Evolutionary conservation across 2,113 vertebrate genomes (phyloP).

Genomic region (Poeciliopsis occidentalis): DNA sequence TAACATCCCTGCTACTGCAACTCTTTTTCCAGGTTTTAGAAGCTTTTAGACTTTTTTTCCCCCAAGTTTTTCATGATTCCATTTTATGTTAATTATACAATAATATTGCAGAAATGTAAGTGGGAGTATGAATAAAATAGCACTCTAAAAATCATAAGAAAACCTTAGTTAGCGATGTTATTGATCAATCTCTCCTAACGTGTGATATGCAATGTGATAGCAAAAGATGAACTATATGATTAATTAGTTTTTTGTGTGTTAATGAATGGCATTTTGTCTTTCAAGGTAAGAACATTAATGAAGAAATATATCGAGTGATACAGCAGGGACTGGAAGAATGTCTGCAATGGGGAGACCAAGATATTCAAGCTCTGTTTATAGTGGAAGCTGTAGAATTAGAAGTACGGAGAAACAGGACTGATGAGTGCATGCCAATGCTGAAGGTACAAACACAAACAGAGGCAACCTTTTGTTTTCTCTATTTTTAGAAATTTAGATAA

Average conservation of each 20-base stretch:
- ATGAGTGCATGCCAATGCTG: slow-evolving; percentile 77
- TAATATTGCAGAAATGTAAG: background rate
- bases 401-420: slow-evolving; percentile 79
- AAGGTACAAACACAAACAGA: slow-evolving; percentile 76
- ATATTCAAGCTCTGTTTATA: slow-evolving; percentile 85
- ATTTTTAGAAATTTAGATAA: background rate
- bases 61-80: background rate
- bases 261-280: slow-evolving; percentile 4
- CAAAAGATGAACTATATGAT: background rate
- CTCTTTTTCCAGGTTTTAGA: slow-evolving; percentile 65
- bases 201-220: background rate
- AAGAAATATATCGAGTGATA: slow-evolving; percentile 78
- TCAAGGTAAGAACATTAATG: slow-evolving; percentile 72
- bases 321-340: slow-evolving; percentile 84
- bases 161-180: too few species aligned
- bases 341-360: slow-evolving; percentile 80
- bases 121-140: background rate
- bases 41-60: background rate
- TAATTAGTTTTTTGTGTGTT: background rate
- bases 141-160: background rate
- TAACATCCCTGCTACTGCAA: slow-evolving; percentile 70
- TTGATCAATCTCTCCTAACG: background rate
- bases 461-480: background rate
- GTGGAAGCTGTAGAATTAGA: slow-evolving; percentile 83
- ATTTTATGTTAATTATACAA: background rate